These are phyloP conservation scores for Amitus sp. DNA, from an alignment of 2,888 invertebrate species.

Conservation along the genomic window DNA sequence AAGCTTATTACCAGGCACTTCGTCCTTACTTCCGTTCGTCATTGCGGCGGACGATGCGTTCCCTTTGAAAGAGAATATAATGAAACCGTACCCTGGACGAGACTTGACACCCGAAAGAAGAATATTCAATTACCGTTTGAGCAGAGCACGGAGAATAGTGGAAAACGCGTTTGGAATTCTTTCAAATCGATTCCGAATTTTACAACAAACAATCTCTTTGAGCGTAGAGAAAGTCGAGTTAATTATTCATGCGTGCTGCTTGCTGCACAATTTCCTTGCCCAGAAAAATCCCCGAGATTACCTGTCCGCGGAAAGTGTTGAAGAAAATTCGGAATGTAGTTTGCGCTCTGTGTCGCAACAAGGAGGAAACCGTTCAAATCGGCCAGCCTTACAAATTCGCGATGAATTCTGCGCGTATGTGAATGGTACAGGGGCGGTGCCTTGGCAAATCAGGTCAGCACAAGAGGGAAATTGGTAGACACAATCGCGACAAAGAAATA, in stretches of 20 bases:
- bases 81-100: conserved; percentile 34
- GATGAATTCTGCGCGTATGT: too few relatives aligned
- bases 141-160: conserved; percentile 30
- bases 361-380: neutral
- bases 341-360: neutral
- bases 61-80: conserved; percentile 24
- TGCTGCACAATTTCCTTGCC: neutral
- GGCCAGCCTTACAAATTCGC: too few relatives aligned
- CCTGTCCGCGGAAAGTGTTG: neutral
- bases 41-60: conserved; percentile 38
- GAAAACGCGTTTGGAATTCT: conserved; percentile 45
- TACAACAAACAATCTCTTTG: neutral
- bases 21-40: conserved; percentile 19
- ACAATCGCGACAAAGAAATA: too few relatives aligned
- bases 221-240: neutral
- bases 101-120: conserved; percentile 9
- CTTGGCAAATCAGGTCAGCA: too few relatives aligned
- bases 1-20: neutral
- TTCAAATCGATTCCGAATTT: neutral
- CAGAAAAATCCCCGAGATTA: neutral
- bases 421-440: too few relatives aligned
- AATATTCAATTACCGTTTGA: conserved; percentile 37
- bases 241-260: neutral
- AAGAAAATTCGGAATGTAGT: neutral
- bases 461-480: too few relatives aligned